Percentiles rank a stretch among this genome's conserved stretches.
These are phyloP conservation scores for Sigmodon hispidus DNA, from an alignment of 2,113 vertebrate genomes.

Conservation along the genomic window DNA sequence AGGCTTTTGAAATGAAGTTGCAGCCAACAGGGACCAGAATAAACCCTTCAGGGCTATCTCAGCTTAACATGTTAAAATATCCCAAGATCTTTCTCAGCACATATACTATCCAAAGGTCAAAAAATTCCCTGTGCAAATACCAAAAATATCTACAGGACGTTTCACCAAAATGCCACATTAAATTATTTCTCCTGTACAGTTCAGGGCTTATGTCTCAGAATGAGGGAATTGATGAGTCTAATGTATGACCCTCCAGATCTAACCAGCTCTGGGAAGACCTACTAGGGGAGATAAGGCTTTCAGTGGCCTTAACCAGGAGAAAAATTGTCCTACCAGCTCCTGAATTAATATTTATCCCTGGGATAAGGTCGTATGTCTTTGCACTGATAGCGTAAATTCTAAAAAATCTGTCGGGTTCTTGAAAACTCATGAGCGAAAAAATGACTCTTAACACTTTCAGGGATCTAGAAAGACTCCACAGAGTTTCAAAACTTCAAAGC, in stretches of 20 bases:
- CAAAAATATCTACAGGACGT: slow-evolving; percentile 76
- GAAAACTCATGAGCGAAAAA: slow-evolving; percentile 14
- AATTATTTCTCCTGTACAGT: slow-evolving; percentile 52
- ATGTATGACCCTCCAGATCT: neutral
- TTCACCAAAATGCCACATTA: slow-evolving; percentile 65
- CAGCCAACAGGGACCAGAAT: slow-evolving; percentile 67
- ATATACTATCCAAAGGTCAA: slow-evolving; percentile 80
- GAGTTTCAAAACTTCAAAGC: neutral
- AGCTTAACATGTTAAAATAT: slow-evolving; percentile 73
- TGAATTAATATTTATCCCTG: slow-evolving; percentile 23
- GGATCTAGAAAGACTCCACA: neutral
- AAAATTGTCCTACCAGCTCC: neutral
- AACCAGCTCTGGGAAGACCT: neutral
- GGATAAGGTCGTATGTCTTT: neutral
- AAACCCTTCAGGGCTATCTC: slow-evolving; percentile 45
- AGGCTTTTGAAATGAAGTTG: slow-evolving; percentile 45
- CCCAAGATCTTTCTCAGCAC: slow-evolving; percentile 74
- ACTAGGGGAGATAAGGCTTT: neutral
- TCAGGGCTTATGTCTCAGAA: slow-evolving; percentile 34
- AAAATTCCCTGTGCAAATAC: slow-evolving; percentile 73
- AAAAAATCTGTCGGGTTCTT: neutral
- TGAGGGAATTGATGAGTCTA: neutral
- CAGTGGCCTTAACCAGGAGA: neutral
- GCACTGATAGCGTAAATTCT: neutral
- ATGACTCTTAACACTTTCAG: neutral